Base-by-base conservation (phyloP, 2,113 vertebrate genomes). In the Lophotis ruficrista region DNA sequence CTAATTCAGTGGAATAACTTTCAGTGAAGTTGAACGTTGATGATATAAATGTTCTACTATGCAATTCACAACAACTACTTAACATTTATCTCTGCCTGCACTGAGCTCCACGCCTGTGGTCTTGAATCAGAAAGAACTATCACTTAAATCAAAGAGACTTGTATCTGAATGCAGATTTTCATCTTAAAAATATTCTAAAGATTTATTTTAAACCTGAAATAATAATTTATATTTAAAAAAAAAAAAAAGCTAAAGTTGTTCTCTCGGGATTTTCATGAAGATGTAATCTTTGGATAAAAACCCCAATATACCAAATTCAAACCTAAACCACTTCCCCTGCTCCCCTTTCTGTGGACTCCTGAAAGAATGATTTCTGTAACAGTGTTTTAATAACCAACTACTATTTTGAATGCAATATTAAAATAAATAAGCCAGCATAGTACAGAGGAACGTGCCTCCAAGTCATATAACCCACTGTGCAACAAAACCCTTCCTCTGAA, bases 401-500 rank as follows among this genome's bases (percentile, higher is more conserved):
- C 78, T 69, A 58, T 56, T 89, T 28, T 87, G 69, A 95, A 78
- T 37, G 76, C 83, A 94, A 53, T 66, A 90, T 78, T 92, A 47
- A 94, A 80, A 80, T 91, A 88, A 93, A 89, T 82, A 95, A 82
- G 69, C 57, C 41, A 70, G 79, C 60, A 11, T 27, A 68, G 65
- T 94, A 90, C n/a, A 87, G 86, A 90, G 90, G 73, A 93, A 85
- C 19, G 18, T 2, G 53, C 84, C 92, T 94, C 87, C 56, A 89
- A 57, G 83, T 83, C 50, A 81, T 76, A 82, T 19, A 70, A 70
- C 68, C 48, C 73, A 7, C 6, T 72, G 68, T 84, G 62, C 73
- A 91, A 25, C 7, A 27, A 91, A 97, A 81, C 89, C 53, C 21
- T 85, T 83, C 75, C 47, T 96, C 54, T 69, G 65, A 87, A 87